Base-by-base conservation (phyloP, 2,888 invertebrate species). In the Siphonodentalium dalli region DNA sequence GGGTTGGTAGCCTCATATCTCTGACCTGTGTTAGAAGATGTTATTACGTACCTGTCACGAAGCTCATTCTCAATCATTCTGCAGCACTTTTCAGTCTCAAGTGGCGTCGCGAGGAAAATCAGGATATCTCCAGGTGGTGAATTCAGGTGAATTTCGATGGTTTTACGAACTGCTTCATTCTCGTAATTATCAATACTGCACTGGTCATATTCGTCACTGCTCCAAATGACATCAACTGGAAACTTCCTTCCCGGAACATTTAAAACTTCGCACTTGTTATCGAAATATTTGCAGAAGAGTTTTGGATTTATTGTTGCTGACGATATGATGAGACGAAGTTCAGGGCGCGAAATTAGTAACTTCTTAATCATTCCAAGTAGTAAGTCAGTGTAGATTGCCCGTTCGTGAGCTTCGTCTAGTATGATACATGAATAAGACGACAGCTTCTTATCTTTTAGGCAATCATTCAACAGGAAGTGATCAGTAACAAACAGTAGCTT, bases 371-470 rank as follows among this genome's bases (percentile, higher is more conserved):
- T 71, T 18, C 78, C 77, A 2, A 81, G 56, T 23, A 81, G 61
- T 8, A 81, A 51, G 43, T 81, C 81, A 11, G 78, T 77, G 41
- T 70, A 68, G 15, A 79, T 66, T 35, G 71, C 77, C 44, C 80
- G 49, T 48, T 79, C 79, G 55, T 80, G 80, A 8, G 78, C 80
- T 61, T 80, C 79, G 61, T 80, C 80, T 33, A 80, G 66, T 11
- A 80, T 69, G 28, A 80, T 66, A 39, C 63, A 61, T 6, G 62
- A 56, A 40, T 51, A 69, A 0, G 31, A 24, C 1, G 54, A 56
- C 23, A 80, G 63, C 2, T 50, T 26, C 8, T 56, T 57, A 51
- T 77, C 75, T 13, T 58, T 50, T 4, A 74, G 56, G 43, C 67
- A 71, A 44, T 74, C 74, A 39, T 78, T 75, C 13, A 80, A 58